phyloP scores from a whole-genome alignment of 2,113 vertebrate species.

The Prietella phreatophila region DNA sequence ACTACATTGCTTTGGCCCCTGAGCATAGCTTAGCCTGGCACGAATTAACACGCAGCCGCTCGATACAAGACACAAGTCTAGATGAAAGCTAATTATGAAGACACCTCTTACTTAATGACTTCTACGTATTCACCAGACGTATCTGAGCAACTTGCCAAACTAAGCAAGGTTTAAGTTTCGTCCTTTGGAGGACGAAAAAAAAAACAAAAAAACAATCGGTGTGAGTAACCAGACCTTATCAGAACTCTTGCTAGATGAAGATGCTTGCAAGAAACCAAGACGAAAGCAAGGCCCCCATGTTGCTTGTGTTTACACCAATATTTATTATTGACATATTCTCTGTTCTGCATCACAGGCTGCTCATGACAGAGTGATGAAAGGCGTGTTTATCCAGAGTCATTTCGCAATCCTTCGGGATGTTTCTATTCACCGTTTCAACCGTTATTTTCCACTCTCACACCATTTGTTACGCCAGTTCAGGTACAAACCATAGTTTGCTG shows the following conservation, averaged over 20 bases:
- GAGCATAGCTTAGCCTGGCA: conserved; percentile 37
- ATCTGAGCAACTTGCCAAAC: conserved; percentile 48
- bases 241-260: conserved; percentile 43
- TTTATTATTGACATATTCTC: conserved; percentile 56
- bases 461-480: neutral
- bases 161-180: conserved; percentile 64
- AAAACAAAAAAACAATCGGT: conserved; percentile 53
- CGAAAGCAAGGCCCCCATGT: conserved; percentile 1
- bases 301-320: conserved; percentile 45
- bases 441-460: no score
- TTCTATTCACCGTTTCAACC: neutral
- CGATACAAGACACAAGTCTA: neutral
- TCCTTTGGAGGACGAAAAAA: conserved; percentile 39
- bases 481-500: neutral
- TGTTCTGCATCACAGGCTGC: conserved; percentile 11
- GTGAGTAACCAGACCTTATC: conserved; percentile 66
- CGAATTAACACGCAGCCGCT: conserved; percentile 30
- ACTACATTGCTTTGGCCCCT: conserved; percentile 36
- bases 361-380: conserved; percentile 34
- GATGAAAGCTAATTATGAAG: neutral
- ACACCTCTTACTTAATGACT: neutral
- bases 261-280: conserved; percentile 31
- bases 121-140: neutral
- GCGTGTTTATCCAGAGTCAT: conserved; percentile 26
- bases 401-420: conserved; percentile 9